Conservation (phyloP, 1,140 invertebrate genomes). For the Eupristina koningsbergeri region DNA sequence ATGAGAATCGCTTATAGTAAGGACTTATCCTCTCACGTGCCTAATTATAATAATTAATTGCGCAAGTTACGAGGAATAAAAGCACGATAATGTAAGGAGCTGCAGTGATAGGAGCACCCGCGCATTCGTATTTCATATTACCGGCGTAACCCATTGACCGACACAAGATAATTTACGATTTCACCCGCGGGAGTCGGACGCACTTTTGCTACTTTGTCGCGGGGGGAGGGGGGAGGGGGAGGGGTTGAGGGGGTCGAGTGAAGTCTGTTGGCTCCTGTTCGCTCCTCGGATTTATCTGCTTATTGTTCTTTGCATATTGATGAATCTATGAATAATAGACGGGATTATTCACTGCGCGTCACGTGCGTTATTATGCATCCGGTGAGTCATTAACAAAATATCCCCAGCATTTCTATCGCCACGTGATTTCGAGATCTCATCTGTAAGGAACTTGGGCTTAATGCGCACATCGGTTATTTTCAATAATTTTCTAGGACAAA, state of each 20-base stretch:
- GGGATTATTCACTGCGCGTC: not conserved
- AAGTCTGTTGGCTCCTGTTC: slow-evolving; percentile 33
- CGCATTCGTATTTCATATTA: slow-evolving; percentile 47
- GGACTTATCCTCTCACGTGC: not conserved
- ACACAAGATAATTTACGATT: slow-evolving; percentile 39
- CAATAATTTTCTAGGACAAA: slow-evolving; percentile 12
- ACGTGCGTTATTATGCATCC: not conserved
- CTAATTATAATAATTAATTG: slow-evolving; percentile 25
- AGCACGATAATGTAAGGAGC: slow-evolving; percentile 43
- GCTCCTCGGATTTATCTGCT: slow-evolving; percentile 42
- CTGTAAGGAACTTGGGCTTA: not conserved
- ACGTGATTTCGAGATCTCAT: slow-evolving; percentile 9
- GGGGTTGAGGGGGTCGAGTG: too few relatives aligned
- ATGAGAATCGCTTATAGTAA: slow-evolving; percentile 3
- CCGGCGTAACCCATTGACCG: not conserved
- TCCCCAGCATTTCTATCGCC: not conserved
- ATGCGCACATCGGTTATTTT: not conserved
- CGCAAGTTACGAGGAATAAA: slow-evolving; percentile 17
- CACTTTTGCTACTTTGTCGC: too few relatives aligned
- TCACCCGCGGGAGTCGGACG: slow-evolving; percentile 15
- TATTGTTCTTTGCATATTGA: slow-evolving; percentile 48
- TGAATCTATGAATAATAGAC: slow-evolving; percentile 39
- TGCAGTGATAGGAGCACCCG: slow-evolving; percentile 18
- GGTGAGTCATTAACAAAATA: slow-evolving; percentile 44
- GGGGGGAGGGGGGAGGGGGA: too few relatives aligned